Conservation (phyloP, 2,113 vertebrate species). For the Vidua chalybeata region DNA sequence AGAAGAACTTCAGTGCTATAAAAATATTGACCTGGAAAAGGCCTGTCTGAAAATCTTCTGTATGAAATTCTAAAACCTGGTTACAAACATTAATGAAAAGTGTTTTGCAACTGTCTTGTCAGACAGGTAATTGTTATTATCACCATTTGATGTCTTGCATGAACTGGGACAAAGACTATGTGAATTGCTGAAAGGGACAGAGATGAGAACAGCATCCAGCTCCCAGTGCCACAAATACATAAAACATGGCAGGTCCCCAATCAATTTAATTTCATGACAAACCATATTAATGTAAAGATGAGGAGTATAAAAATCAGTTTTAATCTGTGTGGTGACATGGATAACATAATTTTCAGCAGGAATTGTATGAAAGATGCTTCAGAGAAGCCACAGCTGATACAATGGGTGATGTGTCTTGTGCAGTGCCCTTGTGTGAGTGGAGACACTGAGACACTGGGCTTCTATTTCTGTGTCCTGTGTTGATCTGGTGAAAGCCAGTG, state of each 20-base stretch:
- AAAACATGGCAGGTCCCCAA: not conserved
- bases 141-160: not conserved
- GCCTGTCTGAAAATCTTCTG: not conserved
- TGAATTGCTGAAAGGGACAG: not conserved
- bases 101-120: slow-evolving; percentile 19
- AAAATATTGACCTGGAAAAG: not conserved
- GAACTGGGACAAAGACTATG: not conserved
- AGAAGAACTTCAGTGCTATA: not conserved
- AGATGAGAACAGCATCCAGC: not conserved
- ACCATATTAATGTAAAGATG: not conserved
- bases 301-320: not conserved
- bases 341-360: not conserved
- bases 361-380: not conserved
- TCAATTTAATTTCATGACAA: not conserved
- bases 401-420: not conserved
- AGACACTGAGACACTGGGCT: not conserved
- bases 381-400: not conserved
- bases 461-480: slow-evolving; percentile 7
- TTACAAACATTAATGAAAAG: not conserved
- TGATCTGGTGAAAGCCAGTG: slow-evolving; percentile 13
- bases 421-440: not conserved
- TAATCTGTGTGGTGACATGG: not conserved
- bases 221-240: not conserved
- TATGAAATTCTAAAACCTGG: not conserved
- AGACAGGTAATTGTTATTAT: not conserved